These are phyloP conservation scores for Lithophane semibrunnea DNA, from an alignment of 2,888 invertebrate species.

Conservation along the genomic window DNA sequence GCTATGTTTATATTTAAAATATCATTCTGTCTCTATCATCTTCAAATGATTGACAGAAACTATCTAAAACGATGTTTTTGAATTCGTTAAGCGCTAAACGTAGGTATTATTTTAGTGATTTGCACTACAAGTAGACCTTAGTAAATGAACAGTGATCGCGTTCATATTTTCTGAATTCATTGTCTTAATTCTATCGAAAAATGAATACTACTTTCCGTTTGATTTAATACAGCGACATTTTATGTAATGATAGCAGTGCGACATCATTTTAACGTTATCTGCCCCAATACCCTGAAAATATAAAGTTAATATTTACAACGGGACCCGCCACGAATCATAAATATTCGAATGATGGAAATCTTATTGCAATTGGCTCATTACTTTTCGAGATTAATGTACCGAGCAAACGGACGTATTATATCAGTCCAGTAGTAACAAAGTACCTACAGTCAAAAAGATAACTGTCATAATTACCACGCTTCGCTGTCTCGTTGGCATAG, in stretches of 20 bases:
- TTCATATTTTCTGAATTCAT: background rate
- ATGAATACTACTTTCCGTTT: background rate
- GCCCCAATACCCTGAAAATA: constrained; percentile 38
- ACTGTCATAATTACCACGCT: background rate
- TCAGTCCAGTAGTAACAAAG: background rate
- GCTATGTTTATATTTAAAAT: no score
- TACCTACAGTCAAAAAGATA: background rate
- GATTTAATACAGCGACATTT: background rate
- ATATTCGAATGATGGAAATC: constrained; percentile 46
- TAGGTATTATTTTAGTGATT: no score
- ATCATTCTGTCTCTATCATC: no score
- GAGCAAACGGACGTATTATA: background rate
- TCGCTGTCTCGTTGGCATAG: background rate
- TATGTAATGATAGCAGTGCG: background rate
- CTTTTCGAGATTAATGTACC: constrained; percentile 32
- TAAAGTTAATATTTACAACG: constrained; percentile 55
- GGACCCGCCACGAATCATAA: constrained; percentile 42
- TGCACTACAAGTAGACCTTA: no score
- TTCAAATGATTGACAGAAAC: background rate
- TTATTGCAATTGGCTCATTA: constrained; percentile 41
- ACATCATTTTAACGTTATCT: constrained; percentile 49
- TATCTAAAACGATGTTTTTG: no score
- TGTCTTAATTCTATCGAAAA: background rate
- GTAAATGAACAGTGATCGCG: background rate
- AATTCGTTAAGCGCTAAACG: background rate